These are phyloP conservation scores for Strix occidentalis DNA, from an alignment of 2,797 vertebrate species.

Conservation along the genomic window DNA sequence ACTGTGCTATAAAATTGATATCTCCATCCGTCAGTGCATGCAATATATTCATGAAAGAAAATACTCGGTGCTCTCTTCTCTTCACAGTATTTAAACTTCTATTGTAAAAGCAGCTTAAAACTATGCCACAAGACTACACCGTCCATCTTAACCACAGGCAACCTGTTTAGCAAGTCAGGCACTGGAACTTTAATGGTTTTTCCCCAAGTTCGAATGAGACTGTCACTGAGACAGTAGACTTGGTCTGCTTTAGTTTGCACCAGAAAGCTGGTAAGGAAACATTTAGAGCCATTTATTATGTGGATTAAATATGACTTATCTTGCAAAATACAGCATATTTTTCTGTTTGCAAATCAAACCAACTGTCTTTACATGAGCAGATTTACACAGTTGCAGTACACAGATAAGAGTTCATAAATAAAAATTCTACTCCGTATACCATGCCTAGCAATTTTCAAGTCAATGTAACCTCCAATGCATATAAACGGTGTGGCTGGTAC, in stretches of 20 bases:
- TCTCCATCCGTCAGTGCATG: constrained; percentile 67
- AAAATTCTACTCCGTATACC: constrained; percentile 80
- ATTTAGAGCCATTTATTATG: constrained; percentile 75
- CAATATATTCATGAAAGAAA: constrained; percentile 68
- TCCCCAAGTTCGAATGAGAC: constrained; percentile 59
- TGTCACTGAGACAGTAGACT: constrained; percentile 65
- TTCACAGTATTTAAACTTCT: constrained; percentile 63
- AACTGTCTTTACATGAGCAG: constrained; percentile 74
- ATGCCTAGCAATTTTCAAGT: constrained; percentile 78
- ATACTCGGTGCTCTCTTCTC: constrained; percentile 55
- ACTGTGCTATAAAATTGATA: constrained; percentile 61
- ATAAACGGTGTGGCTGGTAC: background rate
- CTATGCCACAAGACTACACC: constrained; percentile 70
- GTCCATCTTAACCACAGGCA: constrained; percentile 69
- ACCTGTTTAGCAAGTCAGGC: constrained; percentile 70
- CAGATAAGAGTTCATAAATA: constrained; percentile 83
- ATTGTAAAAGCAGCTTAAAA: constrained; percentile 69
- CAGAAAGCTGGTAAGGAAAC: constrained; percentile 72
- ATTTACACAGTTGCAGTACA: constrained; percentile 73
- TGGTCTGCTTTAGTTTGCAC: constrained; percentile 72
- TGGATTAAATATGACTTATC: constrained; percentile 72
- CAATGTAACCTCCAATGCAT: constrained; percentile 53
- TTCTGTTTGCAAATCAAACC: constrained; percentile 79
- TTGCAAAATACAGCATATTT: constrained; percentile 75
- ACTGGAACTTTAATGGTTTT: constrained; percentile 68